phyloP scores from a whole-genome alignment of 2,888 invertebrate species.

The Macaria liturata region DNA sequence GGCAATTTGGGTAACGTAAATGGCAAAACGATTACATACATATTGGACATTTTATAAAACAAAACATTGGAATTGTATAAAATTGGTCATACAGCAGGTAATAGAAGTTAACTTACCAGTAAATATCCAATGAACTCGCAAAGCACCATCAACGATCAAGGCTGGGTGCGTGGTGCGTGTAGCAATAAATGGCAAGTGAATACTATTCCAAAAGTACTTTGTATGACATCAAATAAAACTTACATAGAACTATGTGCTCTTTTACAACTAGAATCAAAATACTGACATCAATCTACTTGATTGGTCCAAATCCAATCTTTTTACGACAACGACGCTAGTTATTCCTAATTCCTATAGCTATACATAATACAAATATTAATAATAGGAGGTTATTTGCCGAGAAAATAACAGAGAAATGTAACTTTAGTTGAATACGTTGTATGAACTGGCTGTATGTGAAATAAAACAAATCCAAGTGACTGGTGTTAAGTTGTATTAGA shows the following conservation, averaged over 20 bases:
- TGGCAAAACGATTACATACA: too few relatives aligned
- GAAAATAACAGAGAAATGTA: too few relatives aligned
- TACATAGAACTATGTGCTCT: slow-evolving; percentile 18
- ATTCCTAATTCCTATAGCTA: too few relatives aligned
- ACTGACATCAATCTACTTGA: too few relatives aligned
- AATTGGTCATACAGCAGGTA: not conserved
- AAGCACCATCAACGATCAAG: slow-evolving; percentile 10
- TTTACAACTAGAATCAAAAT: not conserved
- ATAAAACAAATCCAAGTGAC: slow-evolving; percentile 50
- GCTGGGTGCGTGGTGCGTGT: slow-evolving; percentile 17
- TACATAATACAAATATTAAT: too few relatives aligned
- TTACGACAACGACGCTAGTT: too few relatives aligned
- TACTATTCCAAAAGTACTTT: not conserved
- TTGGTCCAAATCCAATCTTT: too few relatives aligned
- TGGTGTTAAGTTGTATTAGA: slow-evolving; percentile 75
- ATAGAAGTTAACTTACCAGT: slow-evolving; percentile 17
- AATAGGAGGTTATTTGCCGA: not conserved
- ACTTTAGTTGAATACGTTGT: too few relatives aligned
- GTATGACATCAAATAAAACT: slow-evolving; percentile 7
- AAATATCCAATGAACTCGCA: slow-evolving; percentile 5
- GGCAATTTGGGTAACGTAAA: too few relatives aligned
- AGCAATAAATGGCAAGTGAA: slow-evolving; percentile 13
- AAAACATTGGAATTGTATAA: too few relatives aligned
- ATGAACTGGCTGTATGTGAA: not conserved
- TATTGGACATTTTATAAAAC: too few relatives aligned